Percentiles rank a stretch among this genome's conserved stretches.
Evolutionary conservation across 2,888 invertebrate species (phyloP).

Genomic region (Sinodicranocentrus sp.): DNA sequence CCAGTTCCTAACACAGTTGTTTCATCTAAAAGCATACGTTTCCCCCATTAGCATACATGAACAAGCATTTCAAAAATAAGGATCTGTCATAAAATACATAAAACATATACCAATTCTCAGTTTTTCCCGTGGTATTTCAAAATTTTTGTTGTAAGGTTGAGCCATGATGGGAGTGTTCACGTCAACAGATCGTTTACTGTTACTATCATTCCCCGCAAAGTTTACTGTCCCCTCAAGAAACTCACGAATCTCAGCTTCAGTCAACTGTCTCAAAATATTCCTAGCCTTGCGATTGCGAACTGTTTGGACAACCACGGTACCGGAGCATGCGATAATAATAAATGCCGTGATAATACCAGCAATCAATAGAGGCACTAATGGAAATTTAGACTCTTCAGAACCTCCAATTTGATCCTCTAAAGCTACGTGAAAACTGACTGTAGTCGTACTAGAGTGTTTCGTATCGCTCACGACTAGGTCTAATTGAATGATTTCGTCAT

Average conservation of each 20-base stretch:
- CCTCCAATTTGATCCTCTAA: not conserved
- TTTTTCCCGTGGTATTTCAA: constrained; percentile 67
- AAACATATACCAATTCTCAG: constrained; percentile 66
- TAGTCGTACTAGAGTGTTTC: not conserved
- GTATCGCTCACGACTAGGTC: constrained; percentile 40
- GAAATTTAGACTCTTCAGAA: not conserved
- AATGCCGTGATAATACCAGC: constrained; percentile 4
- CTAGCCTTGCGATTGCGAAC: constrained; percentile 52
- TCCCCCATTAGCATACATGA: too few species aligned
- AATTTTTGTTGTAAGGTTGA: constrained; percentile 63
- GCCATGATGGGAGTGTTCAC: constrained; percentile 66
- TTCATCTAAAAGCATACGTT: constrained; percentile 60
- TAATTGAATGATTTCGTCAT: too few species aligned
- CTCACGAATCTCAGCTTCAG: constrained; percentile 70
- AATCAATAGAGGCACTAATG: constrained; percentile 5
- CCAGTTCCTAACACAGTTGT: constrained; percentile 69
- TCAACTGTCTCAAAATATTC: constrained; percentile 58
- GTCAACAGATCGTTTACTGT: constrained; percentile 51
- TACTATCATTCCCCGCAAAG: constrained; percentile 14
- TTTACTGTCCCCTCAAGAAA: constrained; percentile 67
- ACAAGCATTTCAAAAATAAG: not conserved
- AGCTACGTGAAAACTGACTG: not conserved
- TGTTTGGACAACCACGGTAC: constrained; percentile 25
- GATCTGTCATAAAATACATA: not conserved
- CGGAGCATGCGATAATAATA: constrained; percentile 16